Conservation (phyloP, 2,888 invertebrate genomes). For the Osmoderma eremita region DNA sequence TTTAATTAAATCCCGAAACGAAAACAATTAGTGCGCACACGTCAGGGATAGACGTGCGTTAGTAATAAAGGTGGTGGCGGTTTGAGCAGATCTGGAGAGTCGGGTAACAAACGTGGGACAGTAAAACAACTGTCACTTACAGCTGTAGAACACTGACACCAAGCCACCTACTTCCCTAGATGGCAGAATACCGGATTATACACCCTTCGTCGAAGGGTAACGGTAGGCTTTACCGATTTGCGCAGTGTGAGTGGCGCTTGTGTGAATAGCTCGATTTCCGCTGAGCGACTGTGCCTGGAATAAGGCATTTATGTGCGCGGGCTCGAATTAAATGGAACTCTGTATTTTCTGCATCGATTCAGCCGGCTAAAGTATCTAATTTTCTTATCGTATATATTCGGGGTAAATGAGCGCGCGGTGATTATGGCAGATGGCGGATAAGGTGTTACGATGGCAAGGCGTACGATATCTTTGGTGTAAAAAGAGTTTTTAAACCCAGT, state of each 20-base stretch:
- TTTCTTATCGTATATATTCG: constrained; percentile 23
- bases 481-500: background rate
- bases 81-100: constrained; percentile 33
- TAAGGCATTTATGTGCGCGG: constrained; percentile 35
- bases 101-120: constrained; percentile 35
- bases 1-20: constrained; percentile 29
- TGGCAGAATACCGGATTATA: constrained; percentile 16
- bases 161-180: constrained; percentile 16
- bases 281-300: constrained; percentile 19
- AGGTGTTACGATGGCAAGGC: constrained; percentile 13
- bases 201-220: constrained; percentile 7
- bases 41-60: constrained; percentile 27
- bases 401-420: constrained; percentile 16
- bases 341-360: constrained; percentile 30
- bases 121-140: constrained; percentile 41
- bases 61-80: constrained; percentile 38
- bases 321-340: constrained; percentile 23
- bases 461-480: constrained; percentile 7
- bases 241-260: background rate
- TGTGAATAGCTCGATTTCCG: constrained; percentile 28
- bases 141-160: constrained; percentile 25
- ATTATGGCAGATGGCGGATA: constrained; percentile 22
- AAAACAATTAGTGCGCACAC: constrained; percentile 23
- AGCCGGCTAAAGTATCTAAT: constrained; percentile 28
- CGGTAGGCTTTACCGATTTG: constrained; percentile 5